Evolutionary conservation across 2,888 invertebrate genomes (phyloP).

Genomic region (Drosophila siamana): DNA sequence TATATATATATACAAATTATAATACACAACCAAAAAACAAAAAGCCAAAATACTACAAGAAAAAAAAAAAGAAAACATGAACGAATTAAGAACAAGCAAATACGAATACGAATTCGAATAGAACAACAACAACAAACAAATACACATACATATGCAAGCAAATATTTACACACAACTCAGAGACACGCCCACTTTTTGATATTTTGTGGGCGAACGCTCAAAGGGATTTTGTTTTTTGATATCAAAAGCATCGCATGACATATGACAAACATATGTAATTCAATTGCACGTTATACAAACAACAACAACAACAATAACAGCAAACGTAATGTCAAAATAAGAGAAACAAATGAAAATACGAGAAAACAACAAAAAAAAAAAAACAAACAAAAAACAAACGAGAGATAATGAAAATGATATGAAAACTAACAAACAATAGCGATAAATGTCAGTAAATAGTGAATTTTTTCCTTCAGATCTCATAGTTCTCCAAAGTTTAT

Average conservation of each 20-base stretch:
- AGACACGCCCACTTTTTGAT: conserved; percentile 36
- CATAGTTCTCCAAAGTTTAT: conserved; percentile 57
- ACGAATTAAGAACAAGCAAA: conserved; percentile 10
- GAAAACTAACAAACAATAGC: conserved; percentile 44
- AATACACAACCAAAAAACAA: conserved; percentile 2
- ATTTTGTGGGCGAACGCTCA: conserved; percentile 40
- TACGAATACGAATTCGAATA: conserved; percentile 6
- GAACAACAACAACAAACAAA: conserved; percentile 9
- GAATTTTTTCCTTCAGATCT: conserved; percentile 60
- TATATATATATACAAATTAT: conserved; percentile 9
- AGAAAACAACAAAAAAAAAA: neutral
- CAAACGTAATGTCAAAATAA: conserved; percentile 12
- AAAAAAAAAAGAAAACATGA: conserved; percentile 1
- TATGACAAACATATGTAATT: conserved; percentile 22
- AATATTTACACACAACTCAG: conserved; percentile 47
- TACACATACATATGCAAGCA: conserved; percentile 40
- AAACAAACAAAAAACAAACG: neutral
- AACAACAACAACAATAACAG: conserved; percentile 5
- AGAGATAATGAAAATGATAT: conserved; percentile 7
- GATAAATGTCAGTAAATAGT: conserved; percentile 61
- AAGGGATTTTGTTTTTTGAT: conserved; percentile 66
- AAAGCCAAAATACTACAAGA: no score
- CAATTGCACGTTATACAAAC: conserved; percentile 44
- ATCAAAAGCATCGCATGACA: conserved; percentile 19
- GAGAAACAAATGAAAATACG: neutral